These are phyloP conservation scores for Ctenoplectra terminalis DNA, from an alignment of 1,140 invertebrate species.

Conservation along the genomic window DNA sequence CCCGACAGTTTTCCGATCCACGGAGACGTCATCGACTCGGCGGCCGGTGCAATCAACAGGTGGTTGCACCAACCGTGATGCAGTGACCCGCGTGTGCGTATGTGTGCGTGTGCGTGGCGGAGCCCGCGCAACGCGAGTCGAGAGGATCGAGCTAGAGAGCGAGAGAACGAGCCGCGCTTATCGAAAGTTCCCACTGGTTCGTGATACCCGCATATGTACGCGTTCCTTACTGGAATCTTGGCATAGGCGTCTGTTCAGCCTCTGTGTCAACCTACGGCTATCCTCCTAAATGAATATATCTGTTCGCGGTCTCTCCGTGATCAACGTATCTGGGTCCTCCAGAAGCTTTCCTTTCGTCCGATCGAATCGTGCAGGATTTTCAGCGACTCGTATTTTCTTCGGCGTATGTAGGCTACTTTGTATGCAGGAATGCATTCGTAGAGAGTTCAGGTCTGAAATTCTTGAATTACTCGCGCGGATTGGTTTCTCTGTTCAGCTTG, in stretches of 20 bases:
- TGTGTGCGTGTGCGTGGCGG: background rate
- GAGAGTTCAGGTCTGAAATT: background rate
- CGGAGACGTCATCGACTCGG: slow-evolving; percentile 45
- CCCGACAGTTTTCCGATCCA: slow-evolving; percentile 31
- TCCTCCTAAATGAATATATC: slow-evolving; percentile 44
- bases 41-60: slow-evolving; percentile 48
- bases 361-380: slow-evolving; percentile 16
- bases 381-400: slow-evolving; percentile 5
- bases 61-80: slow-evolving; percentile 56
- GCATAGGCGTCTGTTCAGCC: slow-evolving; percentile 45
- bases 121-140: background rate
- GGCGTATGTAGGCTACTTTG: background rate
- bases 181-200: slow-evolving; percentile 50
- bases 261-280: slow-evolving; percentile 51
- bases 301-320: slow-evolving; percentile 17
- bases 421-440: slow-evolving; percentile 11
- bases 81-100: slow-evolving; percentile 36
- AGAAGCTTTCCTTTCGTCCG: background rate
- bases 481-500: background rate
- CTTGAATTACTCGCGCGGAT: background rate
- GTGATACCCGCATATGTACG: slow-evolving; percentile 17
- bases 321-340: slow-evolving; percentile 1
- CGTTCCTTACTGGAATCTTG: slow-evolving; percentile 48
- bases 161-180: slow-evolving; percentile 6
- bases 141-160: slow-evolving; percentile 1